Evolutionary conservation across 2,113 vertebrate genomes (phyloP).

Genomic region (Hiodon alosoides): DNA sequence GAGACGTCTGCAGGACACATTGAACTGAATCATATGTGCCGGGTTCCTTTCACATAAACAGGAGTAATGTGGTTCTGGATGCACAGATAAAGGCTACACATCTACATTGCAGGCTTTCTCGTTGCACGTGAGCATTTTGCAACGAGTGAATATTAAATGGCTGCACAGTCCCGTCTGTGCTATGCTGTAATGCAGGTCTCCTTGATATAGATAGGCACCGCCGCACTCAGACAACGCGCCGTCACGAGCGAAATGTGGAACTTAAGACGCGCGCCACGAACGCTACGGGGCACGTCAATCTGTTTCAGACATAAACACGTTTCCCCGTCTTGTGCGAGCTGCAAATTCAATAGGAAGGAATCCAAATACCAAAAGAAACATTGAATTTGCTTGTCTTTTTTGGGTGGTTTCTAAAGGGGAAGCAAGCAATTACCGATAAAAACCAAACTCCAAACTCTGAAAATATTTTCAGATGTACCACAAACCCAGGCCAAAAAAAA

Average conservation of each 20-base stretch:
- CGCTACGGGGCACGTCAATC: too few species aligned
- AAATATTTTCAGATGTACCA: constrained; percentile 43
- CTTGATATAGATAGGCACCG: background rate
- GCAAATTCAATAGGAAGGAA: constrained; percentile 35
- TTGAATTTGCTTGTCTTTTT: constrained; percentile 36
- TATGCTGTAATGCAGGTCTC: background rate
- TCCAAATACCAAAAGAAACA: constrained; percentile 50
- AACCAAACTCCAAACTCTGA: constrained; percentile 45
- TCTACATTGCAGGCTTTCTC: background rate
- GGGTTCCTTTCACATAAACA: too few species aligned
- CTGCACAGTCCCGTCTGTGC: too few species aligned
- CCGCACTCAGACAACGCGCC: background rate
- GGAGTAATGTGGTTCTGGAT: too few species aligned
- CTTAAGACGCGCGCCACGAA: background rate
- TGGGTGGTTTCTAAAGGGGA: constrained; percentile 25
- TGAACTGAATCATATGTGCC: too few species aligned
- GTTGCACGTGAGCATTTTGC: background rate
- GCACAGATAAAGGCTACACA: background rate
- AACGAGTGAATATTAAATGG: background rate
- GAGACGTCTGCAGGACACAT: too few species aligned
- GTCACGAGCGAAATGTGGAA: background rate
- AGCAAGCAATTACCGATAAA: constrained; percentile 44
- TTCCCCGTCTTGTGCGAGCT: background rate
- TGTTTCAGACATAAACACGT: too few species aligned
- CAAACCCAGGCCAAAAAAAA: constrained; percentile 32